Conservation (phyloP, 2,888 invertebrate species). For the Megamerina dolium region DNA sequence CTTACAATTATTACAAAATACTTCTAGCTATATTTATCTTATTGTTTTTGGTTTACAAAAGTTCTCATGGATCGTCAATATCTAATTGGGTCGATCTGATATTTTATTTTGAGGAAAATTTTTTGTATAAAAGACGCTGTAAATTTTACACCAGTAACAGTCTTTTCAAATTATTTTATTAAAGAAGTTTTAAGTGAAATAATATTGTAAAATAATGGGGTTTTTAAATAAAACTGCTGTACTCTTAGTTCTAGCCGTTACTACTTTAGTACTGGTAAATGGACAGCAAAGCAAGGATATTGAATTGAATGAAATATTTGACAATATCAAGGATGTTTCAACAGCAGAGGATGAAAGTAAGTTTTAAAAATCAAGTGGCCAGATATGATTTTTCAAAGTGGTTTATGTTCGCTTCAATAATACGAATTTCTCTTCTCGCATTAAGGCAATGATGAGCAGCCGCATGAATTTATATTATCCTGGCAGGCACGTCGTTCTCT, state of each 20-base stretch:
- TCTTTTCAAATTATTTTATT: too few relatives aligned
- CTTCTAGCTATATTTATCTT: too few relatives aligned
- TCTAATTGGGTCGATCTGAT: too few relatives aligned
- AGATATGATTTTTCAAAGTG: not conserved
- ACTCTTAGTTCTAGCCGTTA: not conserved
- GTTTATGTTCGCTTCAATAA: not conserved
- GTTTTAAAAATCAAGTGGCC: too few relatives aligned
- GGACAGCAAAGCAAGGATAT: not conserved
- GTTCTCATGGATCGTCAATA: too few relatives aligned
- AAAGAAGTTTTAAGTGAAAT: not conserved
- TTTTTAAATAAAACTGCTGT: not conserved
- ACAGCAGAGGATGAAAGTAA: not conserved
- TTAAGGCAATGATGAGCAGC: too few relatives aligned
- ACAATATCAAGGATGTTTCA: not conserved
- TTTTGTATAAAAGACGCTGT: too few relatives aligned
- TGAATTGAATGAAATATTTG: not conserved
- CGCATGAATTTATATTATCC: conserved; percentile 1
- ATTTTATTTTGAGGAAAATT: too few relatives aligned
- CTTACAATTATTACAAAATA: too few relatives aligned
- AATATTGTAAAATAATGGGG: not conserved
- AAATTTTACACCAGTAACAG: too few relatives aligned
- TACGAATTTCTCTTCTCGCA: too few relatives aligned
- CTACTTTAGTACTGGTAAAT: not conserved
- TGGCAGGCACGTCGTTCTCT: conserved; percentile 5
- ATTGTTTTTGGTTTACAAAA: too few relatives aligned